These are phyloP conservation scores for Lasioglossum lativentre DNA, from an alignment of 2,888 invertebrate species.

Conservation along the genomic window DNA sequence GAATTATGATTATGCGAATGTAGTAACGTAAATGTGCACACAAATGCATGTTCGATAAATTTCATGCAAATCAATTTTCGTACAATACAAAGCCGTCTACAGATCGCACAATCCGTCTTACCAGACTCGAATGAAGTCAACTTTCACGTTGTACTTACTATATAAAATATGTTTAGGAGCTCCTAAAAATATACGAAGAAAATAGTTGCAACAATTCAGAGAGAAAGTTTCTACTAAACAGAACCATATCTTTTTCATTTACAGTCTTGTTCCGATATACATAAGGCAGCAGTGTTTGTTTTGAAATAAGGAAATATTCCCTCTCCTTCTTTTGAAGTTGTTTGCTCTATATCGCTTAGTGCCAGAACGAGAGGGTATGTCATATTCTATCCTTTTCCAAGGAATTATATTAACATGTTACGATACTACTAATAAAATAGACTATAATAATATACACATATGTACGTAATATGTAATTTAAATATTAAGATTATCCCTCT, in stretches of 20 bases:
- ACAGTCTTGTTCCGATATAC: not conserved
- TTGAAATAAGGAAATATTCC: not conserved
- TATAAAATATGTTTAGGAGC: slow-evolving; percentile 83
- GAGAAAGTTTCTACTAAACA: slow-evolving; percentile 27
- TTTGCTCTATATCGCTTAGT: too few species aligned
- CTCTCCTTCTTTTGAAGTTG: too few species aligned
- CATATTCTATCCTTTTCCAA: too few species aligned
- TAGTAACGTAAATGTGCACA: not conserved
- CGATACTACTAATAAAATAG: too few species aligned
- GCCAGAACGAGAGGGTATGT: too few species aligned
- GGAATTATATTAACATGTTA: too few species aligned
- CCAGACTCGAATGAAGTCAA: slow-evolving; percentile 45
- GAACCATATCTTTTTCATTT: not conserved
- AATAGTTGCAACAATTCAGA: slow-evolving; percentile 65
- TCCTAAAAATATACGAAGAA: slow-evolving; percentile 81
- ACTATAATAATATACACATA: too few species aligned
- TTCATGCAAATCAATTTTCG: slow-evolving; percentile 44
- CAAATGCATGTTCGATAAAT: not conserved
- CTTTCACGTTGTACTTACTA: slow-evolving; percentile 79
- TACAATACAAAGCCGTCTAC: not conserved
- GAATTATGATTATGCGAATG: not conserved
- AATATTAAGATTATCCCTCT: too few species aligned
- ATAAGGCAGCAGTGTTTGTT: not conserved
- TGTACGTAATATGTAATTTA: too few species aligned
- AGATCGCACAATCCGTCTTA: slow-evolving; percentile 33